Percentiles rank a stretch among this genome's conserved stretches.
Evolutionary conservation across 2,797 vertebrate species (phyloP).

Genomic region (Acanthopagrus latus): DNA sequence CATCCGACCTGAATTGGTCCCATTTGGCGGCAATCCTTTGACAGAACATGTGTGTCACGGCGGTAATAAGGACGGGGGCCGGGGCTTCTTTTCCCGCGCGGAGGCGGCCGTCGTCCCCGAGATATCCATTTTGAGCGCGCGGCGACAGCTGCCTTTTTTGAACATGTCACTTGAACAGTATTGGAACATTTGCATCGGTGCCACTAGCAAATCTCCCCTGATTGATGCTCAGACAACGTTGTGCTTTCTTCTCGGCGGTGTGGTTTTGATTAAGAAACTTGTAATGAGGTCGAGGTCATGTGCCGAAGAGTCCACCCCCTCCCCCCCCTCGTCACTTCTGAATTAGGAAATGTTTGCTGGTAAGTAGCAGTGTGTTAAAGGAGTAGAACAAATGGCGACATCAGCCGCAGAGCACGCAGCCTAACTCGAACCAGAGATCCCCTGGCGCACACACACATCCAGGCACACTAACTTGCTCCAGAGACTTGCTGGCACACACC

Average conservation of each 20-base stretch:
- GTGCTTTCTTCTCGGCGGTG: neutral
- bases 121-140: slow-evolving; percentile 45
- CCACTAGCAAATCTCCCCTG: slow-evolving; percentile 46
- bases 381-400: slow-evolving; percentile 58
- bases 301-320: slow-evolving; percentile 1
- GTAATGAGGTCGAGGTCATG: slow-evolving; percentile 56
- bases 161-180: slow-evolving; percentile 44
- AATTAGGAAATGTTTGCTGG: slow-evolving; percentile 61
- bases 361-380: slow-evolving; percentile 52
- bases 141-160: slow-evolving; percentile 61
- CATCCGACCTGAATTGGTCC: slow-evolving; percentile 70
- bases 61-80: slow-evolving; percentile 75
- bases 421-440: slow-evolving; percentile 64
- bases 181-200: slow-evolving; percentile 36
- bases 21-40: slow-evolving; percentile 68
- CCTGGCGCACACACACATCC: slow-evolving; percentile 15
- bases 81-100: slow-evolving; percentile 42
- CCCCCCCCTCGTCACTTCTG: slow-evolving; percentile 54
- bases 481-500: slow-evolving; percentile 65
- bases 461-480: slow-evolving; percentile 53
- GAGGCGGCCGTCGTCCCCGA: slow-evolving; percentile 54
- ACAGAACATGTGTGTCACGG: slow-evolving; percentile 65
- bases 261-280: slow-evolving; percentile 43
- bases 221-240: slow-evolving; percentile 37
- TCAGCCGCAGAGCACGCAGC: slow-evolving; percentile 34